phyloP scores from a whole-genome alignment of 2,797 vertebrate genomes.

The Sebastes matsubarae region DNA sequence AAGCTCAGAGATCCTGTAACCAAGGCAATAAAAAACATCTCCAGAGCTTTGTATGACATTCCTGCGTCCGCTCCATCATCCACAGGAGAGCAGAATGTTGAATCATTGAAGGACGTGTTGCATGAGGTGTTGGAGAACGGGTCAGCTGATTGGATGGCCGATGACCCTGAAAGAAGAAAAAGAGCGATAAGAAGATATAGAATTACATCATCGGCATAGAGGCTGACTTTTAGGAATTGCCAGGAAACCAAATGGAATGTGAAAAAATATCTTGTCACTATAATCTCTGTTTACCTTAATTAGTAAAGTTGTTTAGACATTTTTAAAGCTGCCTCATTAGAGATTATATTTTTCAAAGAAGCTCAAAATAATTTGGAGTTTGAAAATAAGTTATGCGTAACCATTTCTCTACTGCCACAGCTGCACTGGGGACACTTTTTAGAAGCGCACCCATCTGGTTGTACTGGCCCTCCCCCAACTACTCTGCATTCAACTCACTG shows the following conservation, averaged over 20 bases:
- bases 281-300: background rate
- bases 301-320: background rate
- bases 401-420: background rate
- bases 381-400: background rate
- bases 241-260: background rate
- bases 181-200: background rate
- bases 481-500: background rate
- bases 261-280: background rate
- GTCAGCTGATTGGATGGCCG: constrained; percentile 72
- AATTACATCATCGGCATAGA: no score
- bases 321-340: background rate
- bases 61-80: constrained; percentile 61
- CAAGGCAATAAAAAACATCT: constrained; percentile 95
- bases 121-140: constrained; percentile 81
- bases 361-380: background rate
- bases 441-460: background rate
- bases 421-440: background rate
- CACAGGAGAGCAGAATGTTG: constrained; percentile 59
- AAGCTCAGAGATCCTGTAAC: constrained; percentile 97
- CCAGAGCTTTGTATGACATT: constrained; percentile 90
- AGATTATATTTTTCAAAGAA: background rate
- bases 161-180: constrained; percentile 64
- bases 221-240: background rate
- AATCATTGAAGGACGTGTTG: constrained; percentile 77
- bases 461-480: background rate